These are phyloP conservation scores for Himalopsyche tibetana DNA, from an alignment of 2,888 invertebrate genomes.

Conservation along the genomic window DNA sequence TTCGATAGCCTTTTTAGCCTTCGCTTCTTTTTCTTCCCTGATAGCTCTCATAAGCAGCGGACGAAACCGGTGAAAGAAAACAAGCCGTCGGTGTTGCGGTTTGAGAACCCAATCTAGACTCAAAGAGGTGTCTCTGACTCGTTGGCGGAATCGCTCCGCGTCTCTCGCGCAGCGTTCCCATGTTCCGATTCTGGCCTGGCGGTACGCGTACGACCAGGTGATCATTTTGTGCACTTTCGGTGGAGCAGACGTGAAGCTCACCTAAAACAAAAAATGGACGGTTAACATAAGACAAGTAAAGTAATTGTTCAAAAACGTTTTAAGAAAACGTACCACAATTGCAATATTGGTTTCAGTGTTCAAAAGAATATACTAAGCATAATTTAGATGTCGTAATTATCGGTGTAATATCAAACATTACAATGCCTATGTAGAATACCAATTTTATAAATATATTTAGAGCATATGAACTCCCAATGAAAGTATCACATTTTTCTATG, in stretches of 20 bases:
- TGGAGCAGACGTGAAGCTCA: slow-evolving; percentile 76
- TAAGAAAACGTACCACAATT: not conserved
- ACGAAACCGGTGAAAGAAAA: slow-evolving; percentile 76
- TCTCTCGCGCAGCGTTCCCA: slow-evolving; percentile 79
- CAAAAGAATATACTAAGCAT: not conserved
- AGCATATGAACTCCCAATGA: too few relatives aligned
- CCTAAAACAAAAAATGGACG: slow-evolving; percentile 71
- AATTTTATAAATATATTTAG: too few relatives aligned
- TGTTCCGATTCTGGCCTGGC: slow-evolving; percentile 78
- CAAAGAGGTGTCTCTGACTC: slow-evolving; percentile 75
- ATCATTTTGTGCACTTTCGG: slow-evolving; percentile 79
- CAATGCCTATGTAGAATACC: too few relatives aligned
- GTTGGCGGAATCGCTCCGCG: slow-evolving; percentile 74
- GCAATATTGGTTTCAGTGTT: not conserved
- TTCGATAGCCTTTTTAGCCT: slow-evolving; percentile 64
- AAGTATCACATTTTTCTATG: too few relatives aligned
- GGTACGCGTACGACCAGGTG: slow-evolving; percentile 79
- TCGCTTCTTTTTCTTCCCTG: slow-evolving; percentile 71
- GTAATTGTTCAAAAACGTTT: not conserved
- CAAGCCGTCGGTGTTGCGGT: slow-evolving; percentile 73
- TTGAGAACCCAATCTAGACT: slow-evolving; percentile 76
- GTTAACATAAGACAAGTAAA: not conserved
- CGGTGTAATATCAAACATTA: too few relatives aligned
- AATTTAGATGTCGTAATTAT: not conserved
- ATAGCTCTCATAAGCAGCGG: slow-evolving; percentile 69